phyloP scores from a whole-genome alignment of 2,797 vertebrate species.

The Natrix natrix region DNA sequence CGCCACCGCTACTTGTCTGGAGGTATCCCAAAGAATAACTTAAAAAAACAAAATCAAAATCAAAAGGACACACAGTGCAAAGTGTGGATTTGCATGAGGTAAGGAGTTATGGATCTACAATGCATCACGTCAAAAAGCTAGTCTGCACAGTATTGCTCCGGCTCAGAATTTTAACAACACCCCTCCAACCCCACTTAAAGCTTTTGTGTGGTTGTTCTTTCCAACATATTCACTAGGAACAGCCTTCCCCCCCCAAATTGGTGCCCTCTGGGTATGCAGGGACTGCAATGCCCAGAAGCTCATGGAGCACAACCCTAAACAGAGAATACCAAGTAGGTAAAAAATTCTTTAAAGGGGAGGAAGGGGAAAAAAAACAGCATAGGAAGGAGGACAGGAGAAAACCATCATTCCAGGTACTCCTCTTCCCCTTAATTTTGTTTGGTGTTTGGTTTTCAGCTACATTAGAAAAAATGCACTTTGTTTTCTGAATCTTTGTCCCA shows the following conservation, averaged over 20 bases:
- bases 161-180: slow-evolving; percentile 26
- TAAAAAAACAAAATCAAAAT: slow-evolving; percentile 29
- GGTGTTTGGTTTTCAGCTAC: slow-evolving; percentile 76
- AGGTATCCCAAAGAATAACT: slow-evolving; percentile 52
- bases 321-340: not conserved
- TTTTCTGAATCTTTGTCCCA: slow-evolving; percentile 34
- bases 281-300: not conserved
- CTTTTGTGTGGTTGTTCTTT: not conserved
- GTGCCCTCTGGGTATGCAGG: not conserved
- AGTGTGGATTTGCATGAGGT: slow-evolving; percentile 69
- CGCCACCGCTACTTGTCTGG: slow-evolving; percentile 42
- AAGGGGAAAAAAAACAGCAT: rapidly evolving
- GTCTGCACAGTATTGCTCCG: slow-evolving; percentile 19
- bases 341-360: not conserved
- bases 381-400: not conserved
- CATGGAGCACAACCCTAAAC: not conserved
- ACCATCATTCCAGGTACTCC: no score
- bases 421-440: slow-evolving; percentile 78
- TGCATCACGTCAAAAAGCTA: not conserved
- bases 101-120: slow-evolving; percentile 46
- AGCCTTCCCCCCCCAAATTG: not conserved
- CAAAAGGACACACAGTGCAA: slow-evolving; percentile 66
- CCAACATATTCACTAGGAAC: not conserved
- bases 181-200: slow-evolving; percentile 23
- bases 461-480: slow-evolving; percentile 66